Percentiles rank a stretch among this genome's conserved stretches.
Evolutionary conservation across 2,888 invertebrate species (phyloP).

Genomic region (Eremobia ochroleuca): DNA sequence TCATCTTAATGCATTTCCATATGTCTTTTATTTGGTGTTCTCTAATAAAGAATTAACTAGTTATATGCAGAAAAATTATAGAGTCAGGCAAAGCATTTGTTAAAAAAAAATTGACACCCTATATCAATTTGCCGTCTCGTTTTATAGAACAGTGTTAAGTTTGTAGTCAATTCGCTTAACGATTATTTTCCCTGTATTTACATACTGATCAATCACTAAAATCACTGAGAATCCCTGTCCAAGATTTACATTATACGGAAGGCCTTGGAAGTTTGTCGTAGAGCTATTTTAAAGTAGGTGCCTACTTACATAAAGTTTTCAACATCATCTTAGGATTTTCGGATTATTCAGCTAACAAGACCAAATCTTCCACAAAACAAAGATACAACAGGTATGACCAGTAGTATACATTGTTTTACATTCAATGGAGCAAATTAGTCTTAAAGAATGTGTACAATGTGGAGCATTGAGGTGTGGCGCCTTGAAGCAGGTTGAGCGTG

Average conservation of each 20-base stretch:
- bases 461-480: constrained; percentile 1
- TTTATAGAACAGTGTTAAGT: constrained; percentile 1
- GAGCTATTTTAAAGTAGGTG: not conserved
- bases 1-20: not conserved
- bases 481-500: constrained; percentile 29
- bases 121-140: not conserved
- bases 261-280: not conserved
- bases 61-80: not conserved
- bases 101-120: not conserved
- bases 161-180: not conserved
- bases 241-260: not conserved
- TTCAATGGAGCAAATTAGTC: constrained; percentile 29
- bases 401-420: constrained; percentile 16
- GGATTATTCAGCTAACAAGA: not conserved
- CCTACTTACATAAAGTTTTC: not conserved
- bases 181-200: not conserved
- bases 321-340: not conserved
- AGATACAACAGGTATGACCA: not conserved
- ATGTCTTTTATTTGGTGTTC: not conserved
- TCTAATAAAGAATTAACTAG: not conserved
- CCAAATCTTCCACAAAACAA: not conserved
- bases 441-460: constrained; percentile 27
- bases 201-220: constrained; percentile 5
- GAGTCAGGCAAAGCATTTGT: too few relatives aligned
- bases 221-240: not conserved